A percentile compares a stretch with the other conserved stretches of the same genome.
Conservation (phyloP, 53 echinoderm and acorn worm genomes). For the Antedon mediterranea region DNA sequence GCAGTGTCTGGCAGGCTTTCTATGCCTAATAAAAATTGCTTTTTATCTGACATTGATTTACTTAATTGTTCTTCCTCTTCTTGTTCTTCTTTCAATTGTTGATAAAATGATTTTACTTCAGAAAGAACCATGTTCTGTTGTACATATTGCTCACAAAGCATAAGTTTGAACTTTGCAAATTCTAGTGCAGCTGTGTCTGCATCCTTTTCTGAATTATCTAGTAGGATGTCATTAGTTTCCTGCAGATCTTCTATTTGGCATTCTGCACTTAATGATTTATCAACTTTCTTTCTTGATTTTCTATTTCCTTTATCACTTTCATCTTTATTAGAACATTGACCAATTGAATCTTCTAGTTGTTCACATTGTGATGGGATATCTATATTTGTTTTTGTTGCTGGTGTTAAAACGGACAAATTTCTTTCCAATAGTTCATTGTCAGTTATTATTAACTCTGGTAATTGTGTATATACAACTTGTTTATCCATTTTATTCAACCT, state of each 20-base stretch:
- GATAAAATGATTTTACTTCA: neutral
- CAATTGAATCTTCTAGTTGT: neutral
- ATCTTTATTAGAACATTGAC: neutral
- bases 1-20: neutral
- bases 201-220: neutral
- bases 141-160: neutral
- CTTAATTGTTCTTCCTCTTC: neutral
- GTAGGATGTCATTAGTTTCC: no score
- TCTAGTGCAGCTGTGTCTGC: neutral
- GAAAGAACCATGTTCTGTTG: neutral
- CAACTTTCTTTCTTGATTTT: neutral
- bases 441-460: neutral
- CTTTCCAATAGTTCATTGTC: neutral
- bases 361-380: neutral
- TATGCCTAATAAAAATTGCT: no score
- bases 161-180: neutral
- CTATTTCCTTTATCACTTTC: neutral
- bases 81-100: neutral
- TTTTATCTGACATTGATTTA: no score
- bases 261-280: neutral
- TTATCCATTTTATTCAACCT: neutral
- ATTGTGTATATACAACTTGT: neutral
- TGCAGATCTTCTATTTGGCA: no score
- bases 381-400: neutral
- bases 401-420: neutral